A percentile compares a stretch with the other conserved stretches of the same genome.
Conservation (phyloP, 2,113 vertebrate species). For the Camarhynchus parvulus region DNA sequence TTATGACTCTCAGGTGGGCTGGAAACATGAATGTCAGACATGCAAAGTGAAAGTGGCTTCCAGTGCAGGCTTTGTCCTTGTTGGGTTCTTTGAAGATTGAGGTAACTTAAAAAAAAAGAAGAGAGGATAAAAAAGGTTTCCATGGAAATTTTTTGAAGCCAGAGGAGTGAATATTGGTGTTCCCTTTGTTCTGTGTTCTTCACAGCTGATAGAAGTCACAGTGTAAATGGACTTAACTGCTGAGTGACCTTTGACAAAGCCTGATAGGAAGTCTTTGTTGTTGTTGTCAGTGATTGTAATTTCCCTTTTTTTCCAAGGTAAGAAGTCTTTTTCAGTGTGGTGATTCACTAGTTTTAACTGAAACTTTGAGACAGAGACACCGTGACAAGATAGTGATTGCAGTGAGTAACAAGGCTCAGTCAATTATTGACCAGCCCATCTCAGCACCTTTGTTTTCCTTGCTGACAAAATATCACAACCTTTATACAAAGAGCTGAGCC, state of each 20-base stretch:
- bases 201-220: background rate
- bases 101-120: background rate
- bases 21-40: background rate
- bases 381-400: constrained; percentile 30
- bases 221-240: constrained; percentile 44
- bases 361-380: constrained; percentile 8
- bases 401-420: constrained; percentile 31
- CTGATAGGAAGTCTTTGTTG: background rate
- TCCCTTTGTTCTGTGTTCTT: background rate
- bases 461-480: constrained; percentile 1
- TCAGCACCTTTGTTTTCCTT: constrained; percentile 35
- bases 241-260: constrained; percentile 39
- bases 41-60: background rate
- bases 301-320: background rate
- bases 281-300: background rate
- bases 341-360: constrained; percentile 9
- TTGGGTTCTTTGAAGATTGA: background rate
- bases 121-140: background rate
- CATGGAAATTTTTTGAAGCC: constrained; percentile 12
- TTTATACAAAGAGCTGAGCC: background rate
- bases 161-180: background rate
- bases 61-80: background rate
- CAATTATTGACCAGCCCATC: constrained; percentile 47
- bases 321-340: background rate
- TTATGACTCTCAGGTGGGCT: constrained; percentile 2